phyloP scores from a whole-genome alignment of 1,140 invertebrate species.

The Dreissena polymorpha region DNA sequence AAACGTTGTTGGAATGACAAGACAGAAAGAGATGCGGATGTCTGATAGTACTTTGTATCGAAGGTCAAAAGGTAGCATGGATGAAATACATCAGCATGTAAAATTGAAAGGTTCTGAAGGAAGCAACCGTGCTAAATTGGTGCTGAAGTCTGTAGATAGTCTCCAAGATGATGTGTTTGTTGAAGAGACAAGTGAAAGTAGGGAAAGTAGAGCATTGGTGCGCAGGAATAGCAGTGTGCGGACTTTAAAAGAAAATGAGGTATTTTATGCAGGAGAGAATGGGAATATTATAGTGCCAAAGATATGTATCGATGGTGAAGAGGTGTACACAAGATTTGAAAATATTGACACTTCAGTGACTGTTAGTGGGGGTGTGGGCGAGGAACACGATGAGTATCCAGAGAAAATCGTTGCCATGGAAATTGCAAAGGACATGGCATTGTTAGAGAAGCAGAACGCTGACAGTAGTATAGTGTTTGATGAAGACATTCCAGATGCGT shows the following conservation, averaged over 20 bases:
- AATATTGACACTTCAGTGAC: slow-evolving; percentile 24
- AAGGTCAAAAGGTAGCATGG: not conserved
- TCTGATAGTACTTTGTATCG: slow-evolving; percentile 36
- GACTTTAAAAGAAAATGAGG: slow-evolving; percentile 11
- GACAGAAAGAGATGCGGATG: not conserved
- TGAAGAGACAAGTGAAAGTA: not conserved
- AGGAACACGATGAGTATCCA: not conserved
- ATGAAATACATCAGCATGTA: too few relatives aligned
- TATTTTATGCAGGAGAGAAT: slow-evolving; percentile 44
- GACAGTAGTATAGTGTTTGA: not conserved
- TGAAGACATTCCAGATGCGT: not conserved
- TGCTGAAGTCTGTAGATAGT: not conserved
- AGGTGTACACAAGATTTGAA: slow-evolving; percentile 45
- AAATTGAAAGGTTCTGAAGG: too few relatives aligned
- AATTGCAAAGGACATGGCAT: slow-evolving; percentile 47
- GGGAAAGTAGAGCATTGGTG: not conserved
- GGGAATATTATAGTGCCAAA: slow-evolving; percentile 50
- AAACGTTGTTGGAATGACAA: not conserved
- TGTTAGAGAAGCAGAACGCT: slow-evolving; percentile 3
- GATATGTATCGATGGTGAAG: slow-evolving; percentile 47
- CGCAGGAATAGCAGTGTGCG: not conserved
- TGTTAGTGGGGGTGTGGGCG: not conserved
- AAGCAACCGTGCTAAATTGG: too few relatives aligned
- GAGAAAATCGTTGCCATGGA: slow-evolving; percentile 51
- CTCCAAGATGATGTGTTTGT: slow-evolving; percentile 37